Evolutionary conservation across 2,888 invertebrate species (phyloP).

Genomic region (Pelosia muscerda): DNA sequence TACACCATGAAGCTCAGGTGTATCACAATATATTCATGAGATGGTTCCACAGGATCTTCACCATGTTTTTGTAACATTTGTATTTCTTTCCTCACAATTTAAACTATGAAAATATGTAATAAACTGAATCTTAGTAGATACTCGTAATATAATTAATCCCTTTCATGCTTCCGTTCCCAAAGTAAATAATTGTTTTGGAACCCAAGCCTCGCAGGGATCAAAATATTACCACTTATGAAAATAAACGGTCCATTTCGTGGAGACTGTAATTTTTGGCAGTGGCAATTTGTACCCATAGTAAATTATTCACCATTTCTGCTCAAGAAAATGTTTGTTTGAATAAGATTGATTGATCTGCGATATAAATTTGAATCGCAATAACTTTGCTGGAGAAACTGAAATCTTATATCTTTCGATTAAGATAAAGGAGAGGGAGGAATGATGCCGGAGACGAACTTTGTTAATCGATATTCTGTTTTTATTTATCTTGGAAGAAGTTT

Average conservation of each 20-base stretch:
- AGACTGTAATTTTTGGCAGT: constrained; percentile 5
- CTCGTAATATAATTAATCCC: no score
- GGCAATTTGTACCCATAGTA: neutral
- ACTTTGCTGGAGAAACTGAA: constrained; percentile 5
- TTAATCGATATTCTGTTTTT: neutral
- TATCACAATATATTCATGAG: no score
- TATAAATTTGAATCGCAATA: constrained; percentile 31
- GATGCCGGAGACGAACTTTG: neutral
- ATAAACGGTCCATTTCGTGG: neutral
- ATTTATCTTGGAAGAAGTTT: constrained; percentile 5
- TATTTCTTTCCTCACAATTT: no score
- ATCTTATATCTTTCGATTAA: constrained; percentile 12
- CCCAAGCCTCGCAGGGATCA: neutral
- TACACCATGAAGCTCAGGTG: no score
- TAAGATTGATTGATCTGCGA: constrained; percentile 39
- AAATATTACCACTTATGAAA: neutral
- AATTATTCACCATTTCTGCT: constrained; percentile 32
- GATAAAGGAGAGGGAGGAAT: neutral
- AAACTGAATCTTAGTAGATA: no score
- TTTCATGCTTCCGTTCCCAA: no score
- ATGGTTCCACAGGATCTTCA: no score
- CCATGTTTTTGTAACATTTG: no score
- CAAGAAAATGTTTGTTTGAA: constrained; percentile 24
- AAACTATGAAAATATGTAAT: no score
- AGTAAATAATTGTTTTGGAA: no score